These are phyloP conservation scores for Frankliniella fusca DNA, from an alignment of 2,888 invertebrate species.

Conservation along the genomic window DNA sequence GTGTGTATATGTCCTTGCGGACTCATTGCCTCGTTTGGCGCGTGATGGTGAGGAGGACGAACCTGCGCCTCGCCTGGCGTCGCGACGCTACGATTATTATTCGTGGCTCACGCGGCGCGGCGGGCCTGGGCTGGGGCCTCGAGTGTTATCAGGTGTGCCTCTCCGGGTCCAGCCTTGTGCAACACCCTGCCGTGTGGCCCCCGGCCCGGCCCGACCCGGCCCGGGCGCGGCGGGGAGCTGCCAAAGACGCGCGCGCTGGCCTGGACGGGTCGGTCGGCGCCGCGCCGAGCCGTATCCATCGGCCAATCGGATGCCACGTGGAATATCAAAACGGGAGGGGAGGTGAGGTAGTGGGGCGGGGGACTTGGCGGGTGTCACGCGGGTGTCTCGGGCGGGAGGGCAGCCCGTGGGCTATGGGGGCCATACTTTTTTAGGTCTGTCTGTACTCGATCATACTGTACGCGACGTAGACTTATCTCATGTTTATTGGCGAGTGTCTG, in stretches of 20 bases:
- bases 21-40: constrained; percentile 14
- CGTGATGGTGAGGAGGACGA: neutral
- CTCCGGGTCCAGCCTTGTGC: neutral
- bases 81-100: neutral
- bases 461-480: neutral
- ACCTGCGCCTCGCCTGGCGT: neutral
- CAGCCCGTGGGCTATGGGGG: neutral
- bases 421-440: no score
- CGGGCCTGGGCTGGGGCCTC: neutral
- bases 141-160: no score
- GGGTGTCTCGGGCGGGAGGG: neutral
- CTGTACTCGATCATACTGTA: neutral
- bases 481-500: no score
- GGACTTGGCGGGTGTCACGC: no score
- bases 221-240: no score
- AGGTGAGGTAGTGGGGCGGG: no score
- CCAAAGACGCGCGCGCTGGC: neutral
- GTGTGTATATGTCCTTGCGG: neutral
- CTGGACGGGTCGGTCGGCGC: neutral
- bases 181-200: neutral
- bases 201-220: no score
- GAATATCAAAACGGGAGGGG: neutral
- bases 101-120: neutral
- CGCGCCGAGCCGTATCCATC: neutral
- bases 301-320: neutral